phyloP scores from a whole-genome alignment of 2,113 vertebrate species.

The Thalassoma bifasciatum region DNA sequence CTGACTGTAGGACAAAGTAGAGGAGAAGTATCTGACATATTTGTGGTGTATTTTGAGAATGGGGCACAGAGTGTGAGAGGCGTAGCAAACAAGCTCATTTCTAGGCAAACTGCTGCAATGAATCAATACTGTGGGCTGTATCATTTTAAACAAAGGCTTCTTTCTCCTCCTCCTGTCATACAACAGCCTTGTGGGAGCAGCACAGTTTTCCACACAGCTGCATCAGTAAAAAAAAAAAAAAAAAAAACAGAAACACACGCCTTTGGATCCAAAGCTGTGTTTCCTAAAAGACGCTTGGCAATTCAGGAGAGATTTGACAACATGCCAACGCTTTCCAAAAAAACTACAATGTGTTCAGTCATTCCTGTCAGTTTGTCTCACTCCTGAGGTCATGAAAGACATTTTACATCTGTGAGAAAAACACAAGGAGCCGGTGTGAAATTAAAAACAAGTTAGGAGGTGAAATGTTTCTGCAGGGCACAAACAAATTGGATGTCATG shows the following conservation, averaged over 20 bases:
- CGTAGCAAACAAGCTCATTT: slow-evolving; percentile 8
- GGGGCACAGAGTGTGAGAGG: slow-evolving; percentile 18
- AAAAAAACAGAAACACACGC: slow-evolving; percentile 1
- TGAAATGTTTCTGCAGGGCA: slow-evolving; percentile 22
- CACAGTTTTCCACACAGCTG: slow-evolving; percentile 16
- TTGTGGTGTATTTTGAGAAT: slow-evolving; percentile 35
- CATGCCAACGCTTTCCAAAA: not conserved
- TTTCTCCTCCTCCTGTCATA: slow-evolving; percentile 33
- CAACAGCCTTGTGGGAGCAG: slow-evolving; percentile 25
- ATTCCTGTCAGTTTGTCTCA: not conserved
- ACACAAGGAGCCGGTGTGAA: not conserved
- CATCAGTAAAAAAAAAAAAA: slow-evolving; percentile 10
- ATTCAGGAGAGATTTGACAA: not conserved
- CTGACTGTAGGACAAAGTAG: slow-evolving; percentile 17
- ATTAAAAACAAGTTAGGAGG: not conserved
- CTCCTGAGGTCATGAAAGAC: slow-evolving; percentile 1
- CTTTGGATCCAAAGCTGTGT: not conserved
- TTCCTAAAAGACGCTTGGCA: not conserved
- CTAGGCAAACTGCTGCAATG: slow-evolving; percentile 35
- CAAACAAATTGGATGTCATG: slow-evolving; percentile 17
- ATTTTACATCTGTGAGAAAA: not conserved
- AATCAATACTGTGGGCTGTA: slow-evolving; percentile 45
- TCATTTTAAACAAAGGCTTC: slow-evolving; percentile 42
- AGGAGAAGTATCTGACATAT: slow-evolving; percentile 34
- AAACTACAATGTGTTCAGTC: not conserved